These are phyloP conservation scores for Pocillopora meandrina DNA, from an alignment of 92 coral and sea anemone genomes.

Conservation along the genomic window DNA sequence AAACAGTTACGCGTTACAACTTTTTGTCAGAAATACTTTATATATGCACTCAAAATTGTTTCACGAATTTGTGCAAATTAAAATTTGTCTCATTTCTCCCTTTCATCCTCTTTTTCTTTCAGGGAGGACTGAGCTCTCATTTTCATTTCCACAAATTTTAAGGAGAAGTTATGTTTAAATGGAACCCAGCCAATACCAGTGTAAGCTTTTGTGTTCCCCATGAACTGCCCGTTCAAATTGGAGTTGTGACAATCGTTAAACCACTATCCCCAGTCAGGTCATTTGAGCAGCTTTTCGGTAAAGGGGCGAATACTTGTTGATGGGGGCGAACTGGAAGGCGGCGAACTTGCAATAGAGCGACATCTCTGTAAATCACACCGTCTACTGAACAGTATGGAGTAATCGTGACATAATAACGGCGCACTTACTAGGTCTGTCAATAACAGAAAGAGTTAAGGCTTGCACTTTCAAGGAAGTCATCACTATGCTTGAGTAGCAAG, in stretches of 20 bases:
- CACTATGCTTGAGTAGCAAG: too few relatives aligned
- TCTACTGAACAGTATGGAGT: too few relatives aligned
- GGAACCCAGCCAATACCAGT: conserved; percentile 71
- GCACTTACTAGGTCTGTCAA: too few relatives aligned
- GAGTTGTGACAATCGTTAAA: conserved; percentile 79
- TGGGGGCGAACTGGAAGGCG: too few relatives aligned
- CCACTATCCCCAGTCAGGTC: conserved; percentile 85
- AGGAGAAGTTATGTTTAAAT: conserved; percentile 65
- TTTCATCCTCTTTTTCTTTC: conserved; percentile 26
- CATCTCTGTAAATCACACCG: too few relatives aligned
- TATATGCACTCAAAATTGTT: not conserved
- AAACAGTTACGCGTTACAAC: too few relatives aligned
- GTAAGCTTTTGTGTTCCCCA: conserved; percentile 68
- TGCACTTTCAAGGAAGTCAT: too few relatives aligned
- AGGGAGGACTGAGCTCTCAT: conserved; percentile 40
- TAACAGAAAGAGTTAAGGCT: too few relatives aligned
- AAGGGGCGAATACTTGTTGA: too few relatives aligned
- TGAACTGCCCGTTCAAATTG: conserved; percentile 77
- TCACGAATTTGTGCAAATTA: not conserved
- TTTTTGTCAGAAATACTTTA: too few relatives aligned
- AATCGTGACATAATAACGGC: too few relatives aligned
- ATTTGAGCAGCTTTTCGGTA: conserved; percentile 44
- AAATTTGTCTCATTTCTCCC: not conserved
- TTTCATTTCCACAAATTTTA: conserved; percentile 73
- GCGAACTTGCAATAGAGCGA: too few relatives aligned